Base-by-base conservation (phyloP, 2,113 vertebrate genomes). In the Beaufortia kweichowensis region DNA sequence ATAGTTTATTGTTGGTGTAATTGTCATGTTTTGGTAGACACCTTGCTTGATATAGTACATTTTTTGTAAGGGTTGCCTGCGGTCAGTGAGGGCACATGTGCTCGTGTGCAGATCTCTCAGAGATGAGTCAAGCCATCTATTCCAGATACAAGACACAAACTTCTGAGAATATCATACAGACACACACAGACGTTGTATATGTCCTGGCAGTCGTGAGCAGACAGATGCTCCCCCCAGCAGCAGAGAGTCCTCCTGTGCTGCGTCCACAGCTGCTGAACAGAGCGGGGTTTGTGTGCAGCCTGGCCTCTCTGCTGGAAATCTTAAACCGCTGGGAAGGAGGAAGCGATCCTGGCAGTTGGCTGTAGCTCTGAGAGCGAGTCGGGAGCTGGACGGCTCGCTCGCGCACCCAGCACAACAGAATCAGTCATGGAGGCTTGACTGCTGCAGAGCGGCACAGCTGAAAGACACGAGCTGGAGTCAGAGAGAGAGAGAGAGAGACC, bases 271-370 rank as follows among this genome's bases (percentile, higher is more conserved):
- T 84, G 83, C 72, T 80, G 65, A 82, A 84, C 80, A 84, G 80
- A 82, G 80, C 75, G 7, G 74, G 33, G 63, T 77, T 84, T 84
- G 80, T 84, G 83, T 33, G 26, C 55, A 33, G 71, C 77, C 77
- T 35, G 80, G 29, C 48, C 10, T 57, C 78, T 79, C 67, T 19
- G 57, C 83, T 85, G 68, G 81, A 85, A 85, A 85, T 72, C 67
- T 79, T 79, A 80, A 78, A 82, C 81, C 78, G 76, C 76, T 85
- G 83, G 81, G 81, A 85, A 85, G 79, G 62, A 83, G 83, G 83
- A 85, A 85, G 83, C 53, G 63, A 80, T 75, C 62, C 68, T 75
- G 83, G 77, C 83, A 24, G 53, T 74, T 41, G 75, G 73, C 83
- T 75, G 61, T 35, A 62, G 31, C 77, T 71, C 76, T 61, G 71